phyloP scores from a whole-genome alignment of 2,888 invertebrate species.

The Drosophila mayaguana region DNA sequence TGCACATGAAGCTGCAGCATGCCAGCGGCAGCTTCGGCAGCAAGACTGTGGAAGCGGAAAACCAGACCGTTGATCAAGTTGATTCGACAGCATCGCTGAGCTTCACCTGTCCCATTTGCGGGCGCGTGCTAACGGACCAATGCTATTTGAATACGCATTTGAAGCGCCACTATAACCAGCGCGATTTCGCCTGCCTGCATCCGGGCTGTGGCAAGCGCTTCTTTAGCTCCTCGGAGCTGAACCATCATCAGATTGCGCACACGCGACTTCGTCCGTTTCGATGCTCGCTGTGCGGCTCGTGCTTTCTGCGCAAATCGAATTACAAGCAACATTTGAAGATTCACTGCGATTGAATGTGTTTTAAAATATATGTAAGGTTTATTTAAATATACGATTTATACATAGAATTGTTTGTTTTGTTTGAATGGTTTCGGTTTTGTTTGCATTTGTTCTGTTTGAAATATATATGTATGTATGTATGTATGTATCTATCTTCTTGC shows the following conservation, averaged over 20 bases:
- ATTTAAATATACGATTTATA: constrained; percentile 79
- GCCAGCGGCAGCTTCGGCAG: not conserved
- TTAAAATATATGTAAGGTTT: constrained; percentile 66
- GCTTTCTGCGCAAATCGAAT: constrained; percentile 75
- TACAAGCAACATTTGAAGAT: constrained; percentile 78
- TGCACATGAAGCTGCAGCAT: constrained; percentile 55
- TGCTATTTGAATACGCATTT: constrained; percentile 77
- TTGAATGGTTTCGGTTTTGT: constrained; percentile 24
- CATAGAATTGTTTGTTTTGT: constrained; percentile 49
- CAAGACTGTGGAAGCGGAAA: not conserved
- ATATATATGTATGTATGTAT: constrained; percentile 19
- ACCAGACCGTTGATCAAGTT: not conserved
- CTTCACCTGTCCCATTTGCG: constrained; percentile 74
- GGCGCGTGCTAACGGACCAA: constrained; percentile 73
- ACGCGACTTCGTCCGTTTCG: constrained; percentile 59
- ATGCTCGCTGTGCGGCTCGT: constrained; percentile 68
- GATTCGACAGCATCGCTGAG: constrained; percentile 34
- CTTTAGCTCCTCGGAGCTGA: constrained; percentile 73
- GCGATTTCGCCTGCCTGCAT: constrained; percentile 68
- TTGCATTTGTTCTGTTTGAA: constrained; percentile 29
- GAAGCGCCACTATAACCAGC: constrained; percentile 76
- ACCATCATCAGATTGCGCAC: constrained; percentile 78
- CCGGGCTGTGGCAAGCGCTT: constrained; percentile 75
- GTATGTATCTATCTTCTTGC: constrained; percentile 29
- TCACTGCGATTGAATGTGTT: constrained; percentile 41